Evolutionary conservation across 2,113 vertebrate genomes (phyloP).

Genomic region (Periophthalmus modestus): DNA sequence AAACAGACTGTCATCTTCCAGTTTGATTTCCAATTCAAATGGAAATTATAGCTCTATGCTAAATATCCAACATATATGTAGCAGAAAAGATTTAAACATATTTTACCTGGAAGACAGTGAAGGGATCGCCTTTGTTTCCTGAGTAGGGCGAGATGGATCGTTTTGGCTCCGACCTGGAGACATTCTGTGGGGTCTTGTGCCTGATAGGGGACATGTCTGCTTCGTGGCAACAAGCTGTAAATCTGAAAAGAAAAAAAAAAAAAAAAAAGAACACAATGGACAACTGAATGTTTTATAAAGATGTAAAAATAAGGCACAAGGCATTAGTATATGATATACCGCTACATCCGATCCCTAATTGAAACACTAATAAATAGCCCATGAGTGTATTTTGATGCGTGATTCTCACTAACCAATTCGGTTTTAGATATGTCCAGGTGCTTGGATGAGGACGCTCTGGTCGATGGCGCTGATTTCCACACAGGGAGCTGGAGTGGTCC

Average conservation of each 20-base stretch:
- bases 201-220: slow-evolving; percentile 4
- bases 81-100: not conserved
- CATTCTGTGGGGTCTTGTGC: slow-evolving; percentile 38
- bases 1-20: no score
- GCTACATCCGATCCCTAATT: no score
- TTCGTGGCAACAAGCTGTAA: slow-evolving; percentile 57
- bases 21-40: no score
- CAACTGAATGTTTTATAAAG: no score
- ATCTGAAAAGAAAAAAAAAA: slow-evolving; percentile 65
- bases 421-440: slow-evolving; percentile 74
- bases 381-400: not conserved
- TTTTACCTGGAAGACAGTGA: slow-evolving; percentile 59
- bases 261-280: not conserved
- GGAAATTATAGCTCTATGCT: no score
- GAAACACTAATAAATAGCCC: no score
- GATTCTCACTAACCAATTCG: slow-evolving; percentile 49
- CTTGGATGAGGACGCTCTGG: slow-evolving; percentile 80
- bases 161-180: slow-evolving; percentile 54
- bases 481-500: slow-evolving; percentile 82
- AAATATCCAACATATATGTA: no score
- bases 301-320: no score
- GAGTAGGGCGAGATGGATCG: slow-evolving; percentile 16
- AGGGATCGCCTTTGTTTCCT: not conserved
- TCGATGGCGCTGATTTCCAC: slow-evolving; percentile 83
- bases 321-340: no score